These are phyloP conservation scores for Onthophagus sagittarius DNA, from an alignment of 2,888 invertebrate species.

Conservation along the genomic window DNA sequence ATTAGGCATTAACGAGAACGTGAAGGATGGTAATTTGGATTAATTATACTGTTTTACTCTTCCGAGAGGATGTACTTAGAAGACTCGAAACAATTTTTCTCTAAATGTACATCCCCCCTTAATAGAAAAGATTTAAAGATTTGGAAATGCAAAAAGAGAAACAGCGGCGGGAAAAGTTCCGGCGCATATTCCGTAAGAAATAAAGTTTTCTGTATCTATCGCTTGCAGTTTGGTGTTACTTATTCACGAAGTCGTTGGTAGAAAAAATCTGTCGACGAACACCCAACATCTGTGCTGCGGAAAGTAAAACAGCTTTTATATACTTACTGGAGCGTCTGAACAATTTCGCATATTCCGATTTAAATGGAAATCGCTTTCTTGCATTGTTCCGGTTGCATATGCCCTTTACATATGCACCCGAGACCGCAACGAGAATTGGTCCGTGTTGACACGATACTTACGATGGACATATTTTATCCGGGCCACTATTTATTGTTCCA, in stretches of 20 bases:
- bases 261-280: constrained; percentile 7
- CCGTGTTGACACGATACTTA: background rate
- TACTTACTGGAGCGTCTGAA: background rate
- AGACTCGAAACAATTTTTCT: background rate
- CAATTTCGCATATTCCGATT: constrained; percentile 10
- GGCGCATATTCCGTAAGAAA: background rate
- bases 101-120: too few species aligned
- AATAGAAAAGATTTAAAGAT: too few species aligned
- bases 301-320: constrained; percentile 11
- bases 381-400: background rate
- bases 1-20: background rate
- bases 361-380: constrained; percentile 11
- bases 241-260: background rate
- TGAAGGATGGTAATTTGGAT: background rate
- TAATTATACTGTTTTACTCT: background rate
- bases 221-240: constrained; percentile 1
- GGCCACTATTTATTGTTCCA: background rate
- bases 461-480: background rate
- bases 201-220: constrained; percentile 6
- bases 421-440: background rate
- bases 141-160: background rate
- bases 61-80: background rate
- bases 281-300: constrained; percentile 4
- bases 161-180: background rate
- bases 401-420: background rate